phyloP scores from a whole-genome alignment of 2,113 vertebrate genomes.

The Bombycilla garrulus region DNA sequence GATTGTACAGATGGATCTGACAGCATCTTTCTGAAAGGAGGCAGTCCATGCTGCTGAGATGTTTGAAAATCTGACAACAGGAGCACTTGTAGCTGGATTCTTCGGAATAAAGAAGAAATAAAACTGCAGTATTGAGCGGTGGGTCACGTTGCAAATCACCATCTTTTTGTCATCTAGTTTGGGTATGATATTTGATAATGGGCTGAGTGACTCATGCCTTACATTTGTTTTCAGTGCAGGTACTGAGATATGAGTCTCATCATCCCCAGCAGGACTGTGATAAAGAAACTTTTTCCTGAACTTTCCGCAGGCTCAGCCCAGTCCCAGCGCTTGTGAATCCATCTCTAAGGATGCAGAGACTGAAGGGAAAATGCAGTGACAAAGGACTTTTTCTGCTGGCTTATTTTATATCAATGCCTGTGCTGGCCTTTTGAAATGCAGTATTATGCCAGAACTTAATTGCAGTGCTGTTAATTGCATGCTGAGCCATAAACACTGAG shows the following conservation, averaged over 20 bases:
- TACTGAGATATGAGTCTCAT: not conserved
- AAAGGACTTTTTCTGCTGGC: not conserved
- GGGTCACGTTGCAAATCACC: not conserved
- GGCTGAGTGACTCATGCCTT: not conserved
- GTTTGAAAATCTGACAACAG: not conserved
- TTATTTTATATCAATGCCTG: not conserved
- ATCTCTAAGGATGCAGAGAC: not conserved
- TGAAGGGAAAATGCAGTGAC: not conserved
- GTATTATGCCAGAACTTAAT: constrained; percentile 4
- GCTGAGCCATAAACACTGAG: not conserved
- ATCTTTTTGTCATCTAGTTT: not conserved
- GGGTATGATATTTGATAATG: not conserved
- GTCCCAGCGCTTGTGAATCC: not conserved
- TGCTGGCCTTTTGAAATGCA: not conserved
- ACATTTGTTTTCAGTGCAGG: not conserved
- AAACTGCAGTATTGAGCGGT: not conserved
- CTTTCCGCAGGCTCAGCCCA: not conserved
- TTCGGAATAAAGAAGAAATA: not conserved
- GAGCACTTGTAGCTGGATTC: not conserved
- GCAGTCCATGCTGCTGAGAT: not conserved
- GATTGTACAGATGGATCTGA: not conserved
- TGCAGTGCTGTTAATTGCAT: constrained; percentile 5
- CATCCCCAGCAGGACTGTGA: not conserved
- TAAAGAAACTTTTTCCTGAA: not conserved
- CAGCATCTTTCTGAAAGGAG: not conserved